phyloP scores from a whole-genome alignment of 2,113 vertebrate genomes.

The Siphamia tubifer region DNA sequence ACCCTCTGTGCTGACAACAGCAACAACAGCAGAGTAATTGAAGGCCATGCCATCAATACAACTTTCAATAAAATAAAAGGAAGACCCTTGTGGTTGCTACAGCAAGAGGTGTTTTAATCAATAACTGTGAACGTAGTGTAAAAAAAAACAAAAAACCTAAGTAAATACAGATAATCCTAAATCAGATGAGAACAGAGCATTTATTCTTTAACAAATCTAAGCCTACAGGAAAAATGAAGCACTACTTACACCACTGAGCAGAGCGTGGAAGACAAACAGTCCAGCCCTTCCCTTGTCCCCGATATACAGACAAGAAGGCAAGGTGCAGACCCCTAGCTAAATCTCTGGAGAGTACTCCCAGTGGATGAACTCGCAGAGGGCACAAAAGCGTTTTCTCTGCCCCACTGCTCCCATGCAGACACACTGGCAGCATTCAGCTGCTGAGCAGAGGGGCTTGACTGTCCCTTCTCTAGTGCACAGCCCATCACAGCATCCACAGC shows the following conservation, averaged over 20 bases:
- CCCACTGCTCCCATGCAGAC: conserved; percentile 45
- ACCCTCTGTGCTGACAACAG: conserved; percentile 44
- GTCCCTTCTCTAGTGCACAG: conserved; percentile 34
- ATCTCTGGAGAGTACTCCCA: conserved; percentile 45
- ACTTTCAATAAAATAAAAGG: conserved; percentile 20
- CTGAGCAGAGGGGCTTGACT: conserved; percentile 49
- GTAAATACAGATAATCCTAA: background rate
- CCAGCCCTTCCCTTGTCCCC: conserved; percentile 23
- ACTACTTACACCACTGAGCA: conserved; percentile 45
- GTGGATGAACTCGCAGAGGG: conserved; percentile 46
- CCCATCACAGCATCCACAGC: conserved; percentile 41
- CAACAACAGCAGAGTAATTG: background rate
- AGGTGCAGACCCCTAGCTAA: conserved; percentile 40
- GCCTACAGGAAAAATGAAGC: conserved; percentile 1
- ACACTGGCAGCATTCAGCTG: conserved; percentile 58
- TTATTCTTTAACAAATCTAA: background rate
- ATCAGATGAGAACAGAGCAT: background rate
- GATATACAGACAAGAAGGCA: conserved; percentile 17
- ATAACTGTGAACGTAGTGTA: background rate
- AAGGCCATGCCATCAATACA: conserved; percentile 35
- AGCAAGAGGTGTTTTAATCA: background rate
- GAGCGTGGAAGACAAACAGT: background rate
- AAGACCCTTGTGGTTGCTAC: background rate
- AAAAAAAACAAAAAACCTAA: background rate
- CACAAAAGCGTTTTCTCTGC: conserved; percentile 56